These are phyloP conservation scores for Calliphora vomitoria DNA, from an alignment of 2,888 invertebrate species.

Conservation along the genomic window DNA sequence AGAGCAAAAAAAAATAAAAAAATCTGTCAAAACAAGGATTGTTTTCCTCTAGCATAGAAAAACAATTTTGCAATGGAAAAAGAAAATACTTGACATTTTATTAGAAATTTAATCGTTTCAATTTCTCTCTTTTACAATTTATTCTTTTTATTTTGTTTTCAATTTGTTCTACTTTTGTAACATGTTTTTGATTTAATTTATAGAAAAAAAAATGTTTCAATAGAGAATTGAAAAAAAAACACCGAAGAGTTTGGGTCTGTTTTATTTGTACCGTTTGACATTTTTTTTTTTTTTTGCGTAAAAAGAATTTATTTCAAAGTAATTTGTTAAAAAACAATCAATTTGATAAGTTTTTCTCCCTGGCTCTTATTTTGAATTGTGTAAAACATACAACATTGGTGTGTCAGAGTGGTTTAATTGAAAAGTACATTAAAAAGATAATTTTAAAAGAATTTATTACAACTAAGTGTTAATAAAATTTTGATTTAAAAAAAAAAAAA, in stretches of 20 bases:
- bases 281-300: not conserved
- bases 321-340: slow-evolving; percentile 61
- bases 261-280: slow-evolving; percentile 9
- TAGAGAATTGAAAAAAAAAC: not conserved
- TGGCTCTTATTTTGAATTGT: not conserved
- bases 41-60: not conserved
- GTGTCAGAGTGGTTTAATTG: not conserved
- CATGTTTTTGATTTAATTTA: slow-evolving; percentile 63
- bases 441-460: no score
- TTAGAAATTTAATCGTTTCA: slow-evolving; percentile 53
- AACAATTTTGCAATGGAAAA: slow-evolving; percentile 22
- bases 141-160: slow-evolving; percentile 12
- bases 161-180: slow-evolving; percentile 54
- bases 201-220: slow-evolving; percentile 36
- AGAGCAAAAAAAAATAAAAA: slow-evolving; percentile 13
- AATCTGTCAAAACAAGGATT: slow-evolving; percentile 15
- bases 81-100: slow-evolving; percentile 50
- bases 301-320: slow-evolving; percentile 44
- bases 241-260: not conserved
- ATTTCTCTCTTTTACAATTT: slow-evolving; percentile 20
- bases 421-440: not conserved
- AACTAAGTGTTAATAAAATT: no score
- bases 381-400: not conserved
- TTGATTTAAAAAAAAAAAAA: no score
- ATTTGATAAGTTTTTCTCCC: slow-evolving; percentile 2